phyloP scores from a whole-genome alignment of 2,797 vertebrate genomes.

The Myripristis jacobus region DNA sequence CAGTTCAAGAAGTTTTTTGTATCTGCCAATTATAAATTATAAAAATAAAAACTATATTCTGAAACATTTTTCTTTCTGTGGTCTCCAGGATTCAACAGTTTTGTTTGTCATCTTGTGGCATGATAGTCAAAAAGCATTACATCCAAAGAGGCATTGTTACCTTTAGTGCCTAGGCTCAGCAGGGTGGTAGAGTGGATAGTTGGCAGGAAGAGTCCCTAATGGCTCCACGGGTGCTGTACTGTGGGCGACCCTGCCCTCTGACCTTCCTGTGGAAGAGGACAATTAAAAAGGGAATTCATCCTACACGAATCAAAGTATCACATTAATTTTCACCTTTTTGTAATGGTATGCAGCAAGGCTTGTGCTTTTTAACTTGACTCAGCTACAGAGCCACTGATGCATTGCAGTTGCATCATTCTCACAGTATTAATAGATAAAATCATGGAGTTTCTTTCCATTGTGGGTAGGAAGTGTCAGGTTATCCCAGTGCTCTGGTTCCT shows the following conservation, averaged over 20 bases:
- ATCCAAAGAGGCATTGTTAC: neutral
- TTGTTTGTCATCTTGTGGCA: neutral
- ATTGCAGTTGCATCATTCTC: slow-evolving; percentile 28
- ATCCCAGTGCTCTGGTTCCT: slow-evolving; percentile 57
- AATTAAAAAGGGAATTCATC: too few species aligned
- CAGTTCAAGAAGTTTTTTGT: slow-evolving; percentile 95
- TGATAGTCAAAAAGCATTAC: neutral
- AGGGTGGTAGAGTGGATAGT: too few species aligned
- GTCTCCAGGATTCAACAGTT: slow-evolving; percentile 2
- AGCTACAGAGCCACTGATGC: slow-evolving; percentile 18
- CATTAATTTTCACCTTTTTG: too few species aligned
- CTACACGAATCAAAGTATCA: too few species aligned
- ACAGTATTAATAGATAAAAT: slow-evolving; percentile 58
- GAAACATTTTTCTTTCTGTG: slow-evolving; percentile 66
- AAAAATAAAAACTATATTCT: slow-evolving; percentile 92
- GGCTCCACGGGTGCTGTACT: neutral
- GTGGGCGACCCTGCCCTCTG: neutral
- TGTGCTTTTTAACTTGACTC: neutral
- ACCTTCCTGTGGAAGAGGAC: too few species aligned
- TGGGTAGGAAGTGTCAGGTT: slow-evolving; percentile 60
- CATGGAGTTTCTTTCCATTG: slow-evolving; percentile 37
- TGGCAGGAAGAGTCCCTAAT: neutral
- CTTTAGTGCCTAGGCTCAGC: neutral
- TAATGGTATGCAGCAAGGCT: neutral
- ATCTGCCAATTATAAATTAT: slow-evolving; percentile 96